Conservation (phyloP, 2,888 invertebrate genomes). For the Heliconius charithonia region DNA sequence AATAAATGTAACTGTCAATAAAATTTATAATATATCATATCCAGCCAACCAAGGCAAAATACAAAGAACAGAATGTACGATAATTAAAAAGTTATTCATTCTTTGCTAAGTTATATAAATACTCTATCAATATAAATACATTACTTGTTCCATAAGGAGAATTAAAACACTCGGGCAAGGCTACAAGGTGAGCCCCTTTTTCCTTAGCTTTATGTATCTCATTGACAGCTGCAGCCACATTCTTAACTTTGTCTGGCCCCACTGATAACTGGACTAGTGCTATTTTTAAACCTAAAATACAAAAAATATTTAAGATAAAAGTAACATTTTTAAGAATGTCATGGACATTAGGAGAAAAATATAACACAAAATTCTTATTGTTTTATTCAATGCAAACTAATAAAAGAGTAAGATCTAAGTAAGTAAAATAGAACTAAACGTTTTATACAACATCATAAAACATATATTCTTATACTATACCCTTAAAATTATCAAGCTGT, state of each 20-base stretch:
- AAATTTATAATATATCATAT: no score
- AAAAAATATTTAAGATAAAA: not conserved
- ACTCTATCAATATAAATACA: no score
- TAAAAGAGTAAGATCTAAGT: not conserved
- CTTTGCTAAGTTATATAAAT: no score
- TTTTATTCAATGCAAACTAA: no score
- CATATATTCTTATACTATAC: slow-evolving; percentile 62
- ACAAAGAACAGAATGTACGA: no score
- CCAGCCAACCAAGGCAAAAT: no score
- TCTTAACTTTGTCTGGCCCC: slow-evolving; percentile 88
- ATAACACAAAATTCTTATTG: no score
- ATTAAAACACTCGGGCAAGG: slow-evolving; percentile 95
- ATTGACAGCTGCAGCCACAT: slow-evolving; percentile 88
- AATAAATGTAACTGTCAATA: no score
- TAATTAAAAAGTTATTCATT: no score
- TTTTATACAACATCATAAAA: not conserved
- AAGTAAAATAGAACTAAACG: not conserved
- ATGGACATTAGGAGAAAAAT: no score
- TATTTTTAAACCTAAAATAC: slow-evolving; percentile 84
- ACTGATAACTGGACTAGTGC: slow-evolving; percentile 94
- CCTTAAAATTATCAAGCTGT: slow-evolving; percentile 56
- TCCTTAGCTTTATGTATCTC: slow-evolving; percentile 89
- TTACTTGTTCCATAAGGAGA: slow-evolving; percentile 94
- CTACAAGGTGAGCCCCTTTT: slow-evolving; percentile 85
- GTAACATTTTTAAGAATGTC: no score